Conservation (phyloP, 2,888 invertebrate genomes). For the Limulus polyphemus region DNA sequence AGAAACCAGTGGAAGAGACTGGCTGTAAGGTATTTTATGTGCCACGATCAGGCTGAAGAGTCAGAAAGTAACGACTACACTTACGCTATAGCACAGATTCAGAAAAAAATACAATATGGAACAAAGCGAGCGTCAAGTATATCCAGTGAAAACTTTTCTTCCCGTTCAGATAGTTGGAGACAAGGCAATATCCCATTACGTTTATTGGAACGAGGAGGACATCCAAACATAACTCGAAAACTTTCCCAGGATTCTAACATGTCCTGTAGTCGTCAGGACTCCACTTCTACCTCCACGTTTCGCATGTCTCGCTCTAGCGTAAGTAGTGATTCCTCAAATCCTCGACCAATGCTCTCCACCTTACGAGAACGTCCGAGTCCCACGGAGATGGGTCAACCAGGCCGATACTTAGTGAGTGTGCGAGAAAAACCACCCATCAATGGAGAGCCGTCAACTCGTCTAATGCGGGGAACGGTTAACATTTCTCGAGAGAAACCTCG, state of each 20-base stretch:
- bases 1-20: slow-evolving; percentile 20
- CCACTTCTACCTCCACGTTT: slow-evolving; percentile 72
- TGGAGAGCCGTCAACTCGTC: slow-evolving; percentile 36
- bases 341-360: slow-evolving; percentile 8
- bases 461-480: slow-evolving; percentile 65
- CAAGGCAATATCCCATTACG: slow-evolving; percentile 50
- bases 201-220: slow-evolving; percentile 53
- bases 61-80: slow-evolving; percentile 48
- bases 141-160: slow-evolving; percentile 71
- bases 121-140: slow-evolving; percentile 54
- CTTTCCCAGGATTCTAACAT: slow-evolving; percentile 84
- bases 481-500: slow-evolving; percentile 50
- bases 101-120: slow-evolving; percentile 44
- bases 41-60: slow-evolving; percentile 11
- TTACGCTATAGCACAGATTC: slow-evolving; percentile 58
- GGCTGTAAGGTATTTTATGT: slow-evolving; percentile 19
- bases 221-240: slow-evolving; percentile 61
- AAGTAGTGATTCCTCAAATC: slow-evolving; percentile 43
- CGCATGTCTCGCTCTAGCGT: slow-evolving; percentile 72
- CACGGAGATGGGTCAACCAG: slow-evolving; percentile 6
- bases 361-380: not conserved
- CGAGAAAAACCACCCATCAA: slow-evolving; percentile 45
- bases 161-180: slow-evolving; percentile 73
- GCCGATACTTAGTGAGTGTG: slow-evolving; percentile 26
- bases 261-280: slow-evolving; percentile 79